phyloP scores from a whole-genome alignment of 2,797 vertebrate species.

The Liasis olivaceus region DNA sequence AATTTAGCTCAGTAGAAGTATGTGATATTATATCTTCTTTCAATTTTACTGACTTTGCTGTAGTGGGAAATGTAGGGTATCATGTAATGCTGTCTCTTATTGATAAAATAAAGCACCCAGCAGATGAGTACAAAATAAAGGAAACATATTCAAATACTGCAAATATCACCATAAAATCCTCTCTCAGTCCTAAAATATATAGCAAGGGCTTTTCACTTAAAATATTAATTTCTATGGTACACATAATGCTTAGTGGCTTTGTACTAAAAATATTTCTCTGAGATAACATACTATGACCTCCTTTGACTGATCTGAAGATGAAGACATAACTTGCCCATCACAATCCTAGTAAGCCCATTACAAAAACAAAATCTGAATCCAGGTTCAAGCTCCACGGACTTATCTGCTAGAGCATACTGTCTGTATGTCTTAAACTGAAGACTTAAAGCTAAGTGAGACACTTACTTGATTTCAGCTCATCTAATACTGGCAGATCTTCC shows the following conservation, averaged over 20 bases:
- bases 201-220: not conserved
- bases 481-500: constrained; percentile 78
- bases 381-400: not conserved
- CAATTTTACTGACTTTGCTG: constrained; percentile 81
- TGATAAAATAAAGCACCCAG: not conserved
- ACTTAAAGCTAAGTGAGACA: constrained; percentile 39
- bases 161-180: not conserved
- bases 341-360: constrained; percentile 4
- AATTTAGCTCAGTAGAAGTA: constrained; percentile 84
- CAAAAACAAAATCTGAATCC: constrained; percentile 6
- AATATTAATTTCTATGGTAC: not conserved
- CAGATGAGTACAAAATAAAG: not conserved
- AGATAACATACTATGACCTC: not conserved
- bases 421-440: constrained; percentile 15
- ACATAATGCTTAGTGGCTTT: not conserved
- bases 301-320: not conserved
- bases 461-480: constrained; percentile 80
- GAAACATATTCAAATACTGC: not conserved
- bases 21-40: constrained; percentile 87
- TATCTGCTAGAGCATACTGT: not conserved
- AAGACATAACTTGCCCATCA: not conserved
- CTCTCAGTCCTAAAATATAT: not conserved
- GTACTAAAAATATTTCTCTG: not conserved
- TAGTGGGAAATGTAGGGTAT: constrained; percentile 58
- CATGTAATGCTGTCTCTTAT: constrained; percentile 55